Evolutionary conservation across 2,113 vertebrate species (phyloP).

Genomic region (Salvelinus namaycush): DNA sequence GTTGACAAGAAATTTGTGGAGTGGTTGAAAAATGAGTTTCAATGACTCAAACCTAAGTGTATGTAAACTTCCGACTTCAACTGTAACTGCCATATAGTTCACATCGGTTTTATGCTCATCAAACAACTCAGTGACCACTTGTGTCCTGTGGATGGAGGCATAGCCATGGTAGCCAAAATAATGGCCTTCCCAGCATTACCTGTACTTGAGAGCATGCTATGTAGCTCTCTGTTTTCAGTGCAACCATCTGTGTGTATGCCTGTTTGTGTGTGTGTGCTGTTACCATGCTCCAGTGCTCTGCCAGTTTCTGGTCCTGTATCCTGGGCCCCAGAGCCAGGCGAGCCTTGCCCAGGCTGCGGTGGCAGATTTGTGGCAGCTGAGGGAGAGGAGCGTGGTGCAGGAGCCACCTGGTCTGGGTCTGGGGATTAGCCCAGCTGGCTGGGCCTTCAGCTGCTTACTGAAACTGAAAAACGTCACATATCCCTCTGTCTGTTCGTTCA

Average conservation of each 20-base stretch:
- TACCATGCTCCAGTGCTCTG: constrained; percentile 10
- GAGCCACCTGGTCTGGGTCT: constrained; percentile 42
- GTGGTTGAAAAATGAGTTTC: too few relatives aligned
- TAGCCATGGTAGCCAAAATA: too few relatives aligned
- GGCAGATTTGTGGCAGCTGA: constrained; percentile 18
- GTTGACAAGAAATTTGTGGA: too few relatives aligned
- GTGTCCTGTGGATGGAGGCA: too few relatives aligned
- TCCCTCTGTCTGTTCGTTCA: neutral
- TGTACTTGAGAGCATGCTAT: neutral
- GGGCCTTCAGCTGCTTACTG: constrained; percentile 3
- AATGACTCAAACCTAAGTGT: too few relatives aligned
- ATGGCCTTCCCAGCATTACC: neutral
- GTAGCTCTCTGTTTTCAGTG: neutral
- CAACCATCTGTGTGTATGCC: constrained; percentile 11
- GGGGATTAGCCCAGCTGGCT: constrained; percentile 24
- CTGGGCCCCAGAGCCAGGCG: neutral
- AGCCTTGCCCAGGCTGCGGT: constrained; percentile 20
- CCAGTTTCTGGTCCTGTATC: constrained; percentile 6
- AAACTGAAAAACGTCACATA: neutral
- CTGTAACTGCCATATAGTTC: too few relatives aligned
- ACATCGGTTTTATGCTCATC: too few relatives aligned
- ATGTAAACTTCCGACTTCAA: too few relatives aligned
- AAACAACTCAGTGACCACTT: too few relatives aligned
- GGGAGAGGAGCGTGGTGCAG: constrained; percentile 26
- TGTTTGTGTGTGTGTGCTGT: constrained; percentile 10